These are phyloP conservation scores for Paratrypauchen microcephalus DNA, from an alignment of 2,797 vertebrate genomes.

Conservation along the genomic window DNA sequence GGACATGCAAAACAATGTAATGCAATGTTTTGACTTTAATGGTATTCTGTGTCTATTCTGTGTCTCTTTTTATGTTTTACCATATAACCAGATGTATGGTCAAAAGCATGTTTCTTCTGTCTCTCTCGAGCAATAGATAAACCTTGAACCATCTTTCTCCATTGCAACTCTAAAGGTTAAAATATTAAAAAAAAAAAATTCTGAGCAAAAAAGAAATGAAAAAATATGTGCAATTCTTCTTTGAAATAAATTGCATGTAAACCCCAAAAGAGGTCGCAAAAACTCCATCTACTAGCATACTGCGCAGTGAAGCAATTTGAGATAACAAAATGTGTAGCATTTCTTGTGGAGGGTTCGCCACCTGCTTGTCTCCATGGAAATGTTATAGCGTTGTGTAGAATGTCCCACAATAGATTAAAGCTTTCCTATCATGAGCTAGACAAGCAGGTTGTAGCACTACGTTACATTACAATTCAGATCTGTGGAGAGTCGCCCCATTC, in stretches of 20 bases:
- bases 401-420: no score
- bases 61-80: not conserved
- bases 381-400: no score
- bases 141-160: not conserved
- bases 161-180: not conserved
- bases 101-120: not conserved
- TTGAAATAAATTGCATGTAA: no score
- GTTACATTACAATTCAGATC: no score
- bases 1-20: not conserved
- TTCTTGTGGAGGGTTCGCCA: no score
- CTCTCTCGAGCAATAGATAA: not conserved
- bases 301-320: not conserved
- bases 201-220: no score
- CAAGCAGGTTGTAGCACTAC: no score
- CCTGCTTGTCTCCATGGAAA: no score
- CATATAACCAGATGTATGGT: not conserved
- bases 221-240: no score
- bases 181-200: not conserved
- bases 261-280: no score
- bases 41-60: not conserved
- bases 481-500: no score
- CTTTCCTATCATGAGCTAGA: no score
- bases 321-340: not conserved
- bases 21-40: not conserved
- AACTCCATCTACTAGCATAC: not conserved